Conservation (phyloP, 2,113 vertebrate species). For the Cercocebus atys region DNA sequence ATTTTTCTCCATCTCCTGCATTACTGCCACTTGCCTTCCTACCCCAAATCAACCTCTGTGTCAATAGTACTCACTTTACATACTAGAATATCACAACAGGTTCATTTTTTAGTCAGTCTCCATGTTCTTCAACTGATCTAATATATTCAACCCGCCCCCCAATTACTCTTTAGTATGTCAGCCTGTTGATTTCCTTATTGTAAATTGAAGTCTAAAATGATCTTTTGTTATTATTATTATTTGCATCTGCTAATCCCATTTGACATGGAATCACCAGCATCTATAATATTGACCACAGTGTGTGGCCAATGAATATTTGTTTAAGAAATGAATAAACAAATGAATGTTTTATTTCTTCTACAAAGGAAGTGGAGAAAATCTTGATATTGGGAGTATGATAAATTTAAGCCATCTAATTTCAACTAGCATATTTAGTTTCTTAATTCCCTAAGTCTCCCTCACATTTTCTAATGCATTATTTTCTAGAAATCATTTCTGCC, state of each 20-base stretch:
- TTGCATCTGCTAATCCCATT: neutral
- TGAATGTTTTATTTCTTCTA: neutral
- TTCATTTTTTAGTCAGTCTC: neutral
- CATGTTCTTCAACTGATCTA: neutral
- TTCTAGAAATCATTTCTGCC: neutral
- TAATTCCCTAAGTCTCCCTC: neutral
- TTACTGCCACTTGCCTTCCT: neutral
- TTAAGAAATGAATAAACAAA: neutral
- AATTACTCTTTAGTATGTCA: neutral
- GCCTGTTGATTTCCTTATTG: neutral
- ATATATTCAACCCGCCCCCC: neutral
- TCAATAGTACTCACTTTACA: neutral
- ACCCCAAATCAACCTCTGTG: neutral
- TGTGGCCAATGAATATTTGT: neutral
- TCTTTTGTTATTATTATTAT: neutral
- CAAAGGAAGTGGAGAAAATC: neutral
- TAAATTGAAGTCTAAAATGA: neutral
- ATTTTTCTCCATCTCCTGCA: neutral
- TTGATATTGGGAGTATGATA: neutral
- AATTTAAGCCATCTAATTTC: neutral
- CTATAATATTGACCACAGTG: neutral
- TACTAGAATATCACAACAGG: neutral
- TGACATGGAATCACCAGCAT: neutral
- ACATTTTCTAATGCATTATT: neutral
- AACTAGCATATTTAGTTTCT: neutral